Base-by-base conservation (phyloP, 2,888 invertebrate genomes). In the Euzophera pinguis region DNA sequence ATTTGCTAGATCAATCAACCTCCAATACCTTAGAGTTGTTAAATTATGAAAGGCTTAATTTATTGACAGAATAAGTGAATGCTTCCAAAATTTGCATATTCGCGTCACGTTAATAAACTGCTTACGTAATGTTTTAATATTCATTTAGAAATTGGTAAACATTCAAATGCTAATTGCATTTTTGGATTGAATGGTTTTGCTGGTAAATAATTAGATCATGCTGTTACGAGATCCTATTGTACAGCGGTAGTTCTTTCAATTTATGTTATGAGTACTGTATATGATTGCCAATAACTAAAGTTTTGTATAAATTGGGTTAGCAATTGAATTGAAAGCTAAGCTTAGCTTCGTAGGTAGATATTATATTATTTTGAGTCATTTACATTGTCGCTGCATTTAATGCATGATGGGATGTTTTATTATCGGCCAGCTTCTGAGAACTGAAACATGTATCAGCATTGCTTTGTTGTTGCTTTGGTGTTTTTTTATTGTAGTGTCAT, bases 81-180 rank as follows among this genome's bases (percentile, higher is more conserved):
- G 60, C 45, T 53, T 53, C 45, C 60, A 14, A 27, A 42, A 50
- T 54, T 63, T 60, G 57, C 61, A 62, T 65, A 63, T 56, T 22
- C 52, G 17, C 29, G 59, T 62, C 53, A 59, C 47, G 64, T 63
- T 52, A 61, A 60, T 62, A 60, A 51, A 16, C 39, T 49, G 58
- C 14, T 51, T 51, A 35, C 43, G 43, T 12, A 42, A 50, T 32
- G 13, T 4, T 47, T 56, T 51, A 54, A 57, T 57, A 57, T 53
- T 32, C 34, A 35, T 42, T 34, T 43, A 27, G 35, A 51, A 51
- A 43, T 43, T 34, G 22, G 37, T 51, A 51, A 51, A 37, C 42
- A 37, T 13, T 22, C 12, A 16, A 27, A 29, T 45, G 22, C 32
- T 47, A 22, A 47, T 47, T 39, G 27, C 16, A 43, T 49, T 38